Base-by-base conservation (phyloP, 2,113 vertebrate species). In the Boleophthalmus pectinirostris region DNA sequence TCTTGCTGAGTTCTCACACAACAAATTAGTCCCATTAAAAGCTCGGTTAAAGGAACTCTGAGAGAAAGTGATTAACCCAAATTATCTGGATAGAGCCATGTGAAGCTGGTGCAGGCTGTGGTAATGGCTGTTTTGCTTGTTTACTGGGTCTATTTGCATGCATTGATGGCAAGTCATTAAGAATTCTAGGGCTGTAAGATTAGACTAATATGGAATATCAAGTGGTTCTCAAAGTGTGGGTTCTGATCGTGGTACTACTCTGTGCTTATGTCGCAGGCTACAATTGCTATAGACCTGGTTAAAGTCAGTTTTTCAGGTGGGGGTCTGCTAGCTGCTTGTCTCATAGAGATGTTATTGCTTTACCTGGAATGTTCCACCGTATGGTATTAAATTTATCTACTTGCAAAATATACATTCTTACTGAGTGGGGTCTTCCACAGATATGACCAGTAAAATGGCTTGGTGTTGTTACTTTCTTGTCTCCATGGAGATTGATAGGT, bases 21-120 rank as follows among this genome's bases (percentile, higher is more conserved):
- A 92, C 89, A 91, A 93, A 92, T 91, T 89, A 89, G 78, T 84
- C 80, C 79, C 81, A 91, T 93, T 94, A 90, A 92, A 87, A 80
- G 87, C 72, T 81, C 84, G 81, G 87, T 91, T 90, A 91, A 86
- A 90, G 77, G 82, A 90, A 83, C 79, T 90, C 83, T 78, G 73
- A 83, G 86, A 69, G 80, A 91, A 90, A 88, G 83, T 79, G 87
- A 93, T 91, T 88, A 83, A 75, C 83, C 86, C 81, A 88, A 91
- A 90, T 92, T 78, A 88, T 85, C 71, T 72, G 81, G 73, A 88
- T 81, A 82, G 78, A 83, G 79, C 72, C 58, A 67, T 75, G 77
- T 85, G 68, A 88, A 81, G 79, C 77, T 82, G 80, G 57, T 29
- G 14, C 25, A 61, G 25, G 58, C 58, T 24, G 24, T 29, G 57